Percentiles rank a stretch among this genome's conserved stretches.
phyloP scores from a whole-genome alignment of 2,113 vertebrate species.

The Hypomesus transpacificus region DNA sequence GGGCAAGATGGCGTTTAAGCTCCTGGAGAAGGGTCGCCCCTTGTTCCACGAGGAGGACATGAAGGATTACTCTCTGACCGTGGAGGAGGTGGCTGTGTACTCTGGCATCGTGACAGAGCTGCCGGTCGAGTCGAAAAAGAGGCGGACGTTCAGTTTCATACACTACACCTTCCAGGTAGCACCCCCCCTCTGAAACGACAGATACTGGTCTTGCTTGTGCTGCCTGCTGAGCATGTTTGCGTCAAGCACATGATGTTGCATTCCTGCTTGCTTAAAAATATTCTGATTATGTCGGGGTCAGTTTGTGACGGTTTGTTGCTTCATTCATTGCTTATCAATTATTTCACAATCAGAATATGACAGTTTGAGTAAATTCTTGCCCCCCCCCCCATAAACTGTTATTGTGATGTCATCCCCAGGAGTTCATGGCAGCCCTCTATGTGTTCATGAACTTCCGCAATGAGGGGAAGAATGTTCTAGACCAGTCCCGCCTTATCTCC shows the following conservation, averaged over 20 bases:
- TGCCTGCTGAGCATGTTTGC: too few species aligned
- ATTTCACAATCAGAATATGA: too few species aligned
- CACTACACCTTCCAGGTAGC: constrained; percentile 63
- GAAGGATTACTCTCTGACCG: constrained; percentile 24
- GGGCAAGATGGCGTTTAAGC: constrained; percentile 59
- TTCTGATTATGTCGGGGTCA: too few species aligned
- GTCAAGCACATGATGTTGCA: too few species aligned
- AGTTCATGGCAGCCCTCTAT: constrained; percentile 71
- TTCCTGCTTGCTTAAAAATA: too few species aligned
- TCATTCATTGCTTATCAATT: background rate
- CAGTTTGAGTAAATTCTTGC: background rate
- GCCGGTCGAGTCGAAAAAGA: background rate
- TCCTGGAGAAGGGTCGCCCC: constrained; percentile 38
- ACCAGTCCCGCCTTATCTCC: background rate
- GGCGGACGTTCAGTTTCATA: constrained; percentile 55
- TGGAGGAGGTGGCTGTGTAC: constrained; percentile 43
- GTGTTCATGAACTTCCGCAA: constrained; percentile 52
- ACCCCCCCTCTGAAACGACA: background rate
- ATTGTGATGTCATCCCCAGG: constrained; percentile 45
- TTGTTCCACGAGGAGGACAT: constrained; percentile 59
- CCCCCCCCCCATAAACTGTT: background rate
- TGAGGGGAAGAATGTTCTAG: constrained; percentile 47
- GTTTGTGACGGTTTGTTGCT: too few species aligned
- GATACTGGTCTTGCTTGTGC: too few species aligned
- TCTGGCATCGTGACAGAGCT: constrained; percentile 64